Conservation (phyloP, 1,140 invertebrate species). For the Zaprionus camerounensis region DNA sequence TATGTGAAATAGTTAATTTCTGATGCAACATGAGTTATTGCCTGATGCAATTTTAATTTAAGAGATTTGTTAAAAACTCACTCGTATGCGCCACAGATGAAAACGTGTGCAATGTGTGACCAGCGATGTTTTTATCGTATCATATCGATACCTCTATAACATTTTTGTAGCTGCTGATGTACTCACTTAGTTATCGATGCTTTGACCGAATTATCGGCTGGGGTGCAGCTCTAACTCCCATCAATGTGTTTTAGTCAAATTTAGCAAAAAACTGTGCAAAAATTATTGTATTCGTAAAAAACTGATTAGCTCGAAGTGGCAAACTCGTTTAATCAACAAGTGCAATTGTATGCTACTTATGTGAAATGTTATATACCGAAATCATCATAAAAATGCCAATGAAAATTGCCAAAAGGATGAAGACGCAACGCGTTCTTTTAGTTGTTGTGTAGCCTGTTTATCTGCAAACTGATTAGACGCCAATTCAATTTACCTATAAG, state of each 20-base stretch:
- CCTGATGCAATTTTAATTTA: conserved; percentile 45
- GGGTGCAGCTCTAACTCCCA: conserved; percentile 29
- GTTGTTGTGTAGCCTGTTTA: conserved; percentile 19
- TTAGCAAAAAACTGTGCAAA: conserved; percentile 36
- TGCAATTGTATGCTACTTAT: neutral
- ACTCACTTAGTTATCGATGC: conserved; percentile 25
- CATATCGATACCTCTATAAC: conserved; percentile 15
- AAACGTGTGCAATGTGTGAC: conserved; percentile 70
- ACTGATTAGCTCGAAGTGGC: neutral
- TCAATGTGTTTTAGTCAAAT: conserved; percentile 48
- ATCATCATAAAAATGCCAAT: conserved; percentile 8
- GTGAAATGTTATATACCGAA: neutral
- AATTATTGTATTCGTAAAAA: conserved; percentile 25
- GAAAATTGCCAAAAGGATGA: conserved; percentile 1
- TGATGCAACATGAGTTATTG: neutral
- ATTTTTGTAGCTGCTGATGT: neutral
- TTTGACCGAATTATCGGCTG: conserved; percentile 15
- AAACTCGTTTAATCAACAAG: neutral
- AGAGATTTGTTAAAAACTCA: conserved; percentile 29
- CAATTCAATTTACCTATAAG: conserved; percentile 13
- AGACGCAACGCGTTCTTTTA: conserved; percentile 14
- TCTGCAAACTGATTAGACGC: conserved; percentile 35
- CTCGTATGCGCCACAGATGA: conserved; percentile 62
- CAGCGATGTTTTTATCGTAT: neutral
- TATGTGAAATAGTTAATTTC: conserved; percentile 6